These are phyloP conservation scores for Hybos culiciformis DNA, from an alignment of 2,888 invertebrate genomes.

Conservation along the genomic window DNA sequence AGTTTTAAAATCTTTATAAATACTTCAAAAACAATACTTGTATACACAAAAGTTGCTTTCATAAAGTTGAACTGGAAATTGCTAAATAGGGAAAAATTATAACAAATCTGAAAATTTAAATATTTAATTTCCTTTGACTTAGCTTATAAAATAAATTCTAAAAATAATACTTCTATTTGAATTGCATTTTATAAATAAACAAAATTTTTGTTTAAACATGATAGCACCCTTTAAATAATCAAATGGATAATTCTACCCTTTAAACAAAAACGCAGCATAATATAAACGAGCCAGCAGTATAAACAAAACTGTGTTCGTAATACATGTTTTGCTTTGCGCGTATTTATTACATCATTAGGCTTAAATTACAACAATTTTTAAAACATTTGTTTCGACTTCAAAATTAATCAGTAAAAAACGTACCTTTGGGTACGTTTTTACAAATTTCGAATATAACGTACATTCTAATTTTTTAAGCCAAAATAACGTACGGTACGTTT, in stretches of 20 bases:
- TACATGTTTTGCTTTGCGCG: neutral
- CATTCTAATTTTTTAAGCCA: neutral
- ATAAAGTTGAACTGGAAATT: conserved; percentile 4
- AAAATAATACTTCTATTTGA: neutral
- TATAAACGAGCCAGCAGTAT: too few species aligned
- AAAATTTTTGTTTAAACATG: neutral
- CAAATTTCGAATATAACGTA: neutral
- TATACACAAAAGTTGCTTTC: neutral
- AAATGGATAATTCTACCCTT: neutral
- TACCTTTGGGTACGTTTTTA: conserved; percentile 1
- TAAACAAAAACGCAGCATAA: conserved; percentile 1
- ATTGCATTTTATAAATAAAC: neutral
- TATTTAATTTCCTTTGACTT: too few species aligned
- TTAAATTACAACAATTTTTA: neutral
- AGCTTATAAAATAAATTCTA: neutral
- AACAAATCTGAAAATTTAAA: neutral
- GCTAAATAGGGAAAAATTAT: conserved; percentile 1
- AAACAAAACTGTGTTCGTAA: neutral
- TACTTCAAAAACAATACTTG: neutral
- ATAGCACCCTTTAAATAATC: neutral
- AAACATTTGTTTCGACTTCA: neutral
- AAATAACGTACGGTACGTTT: too few species aligned
- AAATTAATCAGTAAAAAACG: neutral
- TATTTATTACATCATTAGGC: neutral
- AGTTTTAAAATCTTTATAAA: neutral